Evolutionary conservation across 2,888 invertebrate genomes (phyloP), one percentile per base, ranked within the genome.

Genomic region (Epinotia ramella): DNA sequence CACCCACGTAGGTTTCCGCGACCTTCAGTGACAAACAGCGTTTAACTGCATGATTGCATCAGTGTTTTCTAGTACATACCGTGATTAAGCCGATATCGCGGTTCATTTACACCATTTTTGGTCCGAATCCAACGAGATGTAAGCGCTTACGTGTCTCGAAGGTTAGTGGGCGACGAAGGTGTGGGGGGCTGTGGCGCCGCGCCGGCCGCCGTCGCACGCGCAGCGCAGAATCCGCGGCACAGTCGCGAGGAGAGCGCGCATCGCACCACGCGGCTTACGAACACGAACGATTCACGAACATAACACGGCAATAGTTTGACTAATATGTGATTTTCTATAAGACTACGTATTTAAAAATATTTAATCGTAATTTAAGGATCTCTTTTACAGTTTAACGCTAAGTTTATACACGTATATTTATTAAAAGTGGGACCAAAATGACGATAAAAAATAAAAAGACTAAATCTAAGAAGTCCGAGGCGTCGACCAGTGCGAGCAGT

Each of bases 371-470:
- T 85, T 83, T 89, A 89, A 86, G 91, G 92, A 93, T 92, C 91
- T 91, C 90, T 76, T 69, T 69, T 69, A 69, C 24, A 69, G 44
- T 59, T 68, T 68, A 86, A 80, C 86, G 82, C 80, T 79, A 80
- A 71, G 73, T 77, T 78, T 82, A 56, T 60, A 64, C 2, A 64
- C 81, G 81, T 84, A 83, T 83, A 86, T 85, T 81, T 83, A 77
- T 69, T 78, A 76, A 75, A 78, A 81, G 90, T 90, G 91, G 82
- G 84, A 88, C 84, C 87, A 94, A 93, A 92, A 94, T 94, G 94
- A 94, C 94, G 83, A 94, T 94, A 87, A 94, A 94, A 92, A 94
- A 94, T 88, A 94, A 94, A 94, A 94, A 94, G 92, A 94, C 92
- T 94, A 94, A 94, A 85, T 87, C 92, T 74, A 91, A 91, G 82